Percentiles rank a stretch among this genome's conserved stretches.
These are phyloP conservation scores for Achatina immaculata DNA, from an alignment of 1,140 invertebrate genomes.

Conservation along the genomic window DNA sequence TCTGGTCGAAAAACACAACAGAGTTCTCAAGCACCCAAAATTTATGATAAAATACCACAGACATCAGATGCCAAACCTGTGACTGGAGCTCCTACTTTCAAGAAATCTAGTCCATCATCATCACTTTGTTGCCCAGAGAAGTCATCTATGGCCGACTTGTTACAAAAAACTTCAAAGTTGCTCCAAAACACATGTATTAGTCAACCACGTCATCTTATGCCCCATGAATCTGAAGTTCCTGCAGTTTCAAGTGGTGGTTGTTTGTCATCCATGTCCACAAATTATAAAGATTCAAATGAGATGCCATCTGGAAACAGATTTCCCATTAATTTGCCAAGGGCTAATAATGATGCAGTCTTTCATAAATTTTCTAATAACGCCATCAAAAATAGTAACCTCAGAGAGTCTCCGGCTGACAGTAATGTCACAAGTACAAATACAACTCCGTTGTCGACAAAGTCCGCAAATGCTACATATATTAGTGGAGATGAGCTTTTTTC, in stretches of 20 bases:
- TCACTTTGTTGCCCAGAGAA: neutral
- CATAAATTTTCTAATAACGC: no score
- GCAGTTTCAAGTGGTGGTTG: neutral
- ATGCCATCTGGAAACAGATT: neutral
- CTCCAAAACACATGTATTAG: neutral
- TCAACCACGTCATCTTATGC: neutral
- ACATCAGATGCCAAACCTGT: neutral
- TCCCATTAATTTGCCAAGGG: neutral
- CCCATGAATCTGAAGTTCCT: neutral
- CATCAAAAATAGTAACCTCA: neutral
- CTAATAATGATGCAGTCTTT: neutral
- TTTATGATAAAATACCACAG: neutral
- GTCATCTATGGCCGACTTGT: neutral
- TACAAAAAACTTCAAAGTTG: neutral
- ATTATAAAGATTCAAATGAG: neutral
- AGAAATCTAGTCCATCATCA: neutral
- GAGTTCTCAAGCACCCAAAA: neutral
- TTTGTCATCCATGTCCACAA: neutral
- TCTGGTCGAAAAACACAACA: neutral
- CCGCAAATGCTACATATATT: neutral
- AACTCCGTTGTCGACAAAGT: neutral
- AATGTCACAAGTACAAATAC: neutral
- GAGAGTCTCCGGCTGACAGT: neutral
- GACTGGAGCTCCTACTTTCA: neutral
- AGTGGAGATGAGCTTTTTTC: slow-evolving; percentile 16